Base-by-base conservation (phyloP, 92 coral and sea anemone genomes). In the Heliopora coerulea region DNA sequence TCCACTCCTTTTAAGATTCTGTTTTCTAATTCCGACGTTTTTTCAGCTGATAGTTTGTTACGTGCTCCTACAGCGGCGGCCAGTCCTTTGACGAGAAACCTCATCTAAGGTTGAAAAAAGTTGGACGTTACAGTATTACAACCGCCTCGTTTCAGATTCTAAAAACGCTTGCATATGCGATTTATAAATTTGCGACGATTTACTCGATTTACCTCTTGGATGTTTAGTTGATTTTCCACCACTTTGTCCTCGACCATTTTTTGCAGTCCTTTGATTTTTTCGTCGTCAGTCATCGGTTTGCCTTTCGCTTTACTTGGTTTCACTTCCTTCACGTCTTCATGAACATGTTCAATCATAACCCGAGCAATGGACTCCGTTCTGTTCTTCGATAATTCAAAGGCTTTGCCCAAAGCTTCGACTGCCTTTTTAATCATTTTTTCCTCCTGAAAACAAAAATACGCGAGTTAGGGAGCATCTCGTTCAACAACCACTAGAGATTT, bases 221-320 rank as follows among this genome's bases (percentile, higher is more conserved):
- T 8, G 33, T 69, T 69, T 23, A 69, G 25, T 23, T 49, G 49
- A 18, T 69, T 32, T 24, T 69, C 49, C 3, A 15, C 31, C 6
- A 34, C 62, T 50, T 69, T 69, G n/a, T 69, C 76, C 48, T 27
- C 60, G 29, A 69, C 76, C 61, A 69, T 54, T 32, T 69, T 54
- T 37, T 69, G 25, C 29, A 69, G 20, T 69, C 76, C 76, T 15
- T 48, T 20, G 12, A 69, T 69, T 28, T 69, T 69, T 15, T 69
- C 61, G 48, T 52, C 62, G 46, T 69, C 61, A 12, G 23, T 21
- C 62, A 69, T 31, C 29, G 60, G 44, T 69, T 69, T 33, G 5
- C 28, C 62, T 25, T 54, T 27, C 21, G 28, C 39, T 54, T 30
- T 27, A 18, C 11, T 9, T 1, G 20, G 8, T 15, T 27, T 26